phyloP scores from a whole-genome alignment of 2,797 vertebrate genomes.

The Alfaro cultratus region DNA sequence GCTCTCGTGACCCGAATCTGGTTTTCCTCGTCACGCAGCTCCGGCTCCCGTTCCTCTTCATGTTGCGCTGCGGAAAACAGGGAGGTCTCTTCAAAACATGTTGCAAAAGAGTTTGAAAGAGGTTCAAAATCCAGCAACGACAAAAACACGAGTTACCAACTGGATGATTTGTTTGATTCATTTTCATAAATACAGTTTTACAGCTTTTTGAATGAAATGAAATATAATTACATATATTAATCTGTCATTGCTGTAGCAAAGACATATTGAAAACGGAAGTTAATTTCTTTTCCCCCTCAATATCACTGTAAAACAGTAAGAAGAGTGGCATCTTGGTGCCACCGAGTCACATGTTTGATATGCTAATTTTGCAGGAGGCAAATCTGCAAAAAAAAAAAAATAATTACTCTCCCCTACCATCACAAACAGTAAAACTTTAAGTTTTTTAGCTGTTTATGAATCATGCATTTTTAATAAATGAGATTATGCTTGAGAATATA shows the following conservation, averaged over 20 bases:
- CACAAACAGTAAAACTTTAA: neutral
- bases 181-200: neutral
- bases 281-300: neutral
- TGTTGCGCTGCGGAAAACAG: slow-evolving; percentile 86
- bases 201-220: neutral
- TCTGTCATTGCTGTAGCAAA: too few relatives aligned
- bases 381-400: neutral
- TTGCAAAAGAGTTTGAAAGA: neutral
- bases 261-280: neutral
- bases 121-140: neutral
- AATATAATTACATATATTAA: too few relatives aligned
- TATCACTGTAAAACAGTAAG: neutral
- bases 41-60: slow-evolving; percentile 90
- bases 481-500: neutral
- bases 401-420: neutral
- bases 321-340: neutral
- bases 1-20: slow-evolving; percentile 91
- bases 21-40: slow-evolving; percentile 88
- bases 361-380: neutral
- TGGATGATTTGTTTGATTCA: neutral
- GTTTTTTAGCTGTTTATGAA: neutral
- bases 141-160: neutral
- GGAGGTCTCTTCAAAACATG: slow-evolving; percentile 17
- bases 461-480: neutral
- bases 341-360: neutral